These are phyloP conservation scores for Melanotaenia trifasciata DNA, from an alignment of 2,797 vertebrate genomes.

Conservation along the genomic window DNA sequence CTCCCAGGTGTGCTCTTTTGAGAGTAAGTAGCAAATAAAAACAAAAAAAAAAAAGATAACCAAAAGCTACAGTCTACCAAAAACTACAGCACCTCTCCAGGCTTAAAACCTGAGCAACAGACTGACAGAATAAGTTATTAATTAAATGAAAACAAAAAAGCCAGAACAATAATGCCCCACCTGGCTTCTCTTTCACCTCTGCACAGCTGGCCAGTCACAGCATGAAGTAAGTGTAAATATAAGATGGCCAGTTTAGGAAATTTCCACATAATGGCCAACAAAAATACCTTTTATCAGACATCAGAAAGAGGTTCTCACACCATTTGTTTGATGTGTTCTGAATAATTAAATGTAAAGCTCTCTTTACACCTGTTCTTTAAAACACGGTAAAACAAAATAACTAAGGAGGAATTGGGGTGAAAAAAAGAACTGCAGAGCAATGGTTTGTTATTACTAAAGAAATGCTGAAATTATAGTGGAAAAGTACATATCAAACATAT, in stretches of 20 bases:
- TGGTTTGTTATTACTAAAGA: background rate
- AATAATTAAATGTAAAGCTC: background rate
- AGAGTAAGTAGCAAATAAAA: slow-evolving; percentile 8
- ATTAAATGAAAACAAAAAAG: background rate
- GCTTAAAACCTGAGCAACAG: background rate
- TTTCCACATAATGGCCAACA: background rate
- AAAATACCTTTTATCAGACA: background rate
- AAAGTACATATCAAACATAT: background rate
- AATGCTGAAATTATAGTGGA: background rate
- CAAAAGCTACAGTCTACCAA: background rate
- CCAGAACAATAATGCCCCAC: background rate
- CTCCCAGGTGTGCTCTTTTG: slow-evolving; percentile 68
- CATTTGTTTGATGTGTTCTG: background rate
- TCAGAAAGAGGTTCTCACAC: background rate
- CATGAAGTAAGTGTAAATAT: background rate
- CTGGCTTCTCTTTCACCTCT: slow-evolving; percentile 1
- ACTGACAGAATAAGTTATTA: background rate
- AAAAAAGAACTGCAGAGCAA: background rate
- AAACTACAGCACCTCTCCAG: background rate
- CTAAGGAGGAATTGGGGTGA: background rate
- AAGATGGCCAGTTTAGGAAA: background rate
- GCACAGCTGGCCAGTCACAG: background rate
- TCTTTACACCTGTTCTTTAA: background rate
- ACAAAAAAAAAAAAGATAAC: background rate
- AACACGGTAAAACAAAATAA: background rate